A percentile compares a stretch with the other conserved stretches of the same genome.
Evolutionary conservation across 2,888 invertebrate genomes (phyloP).

Genomic region (Scaptomyza flava): DNA sequence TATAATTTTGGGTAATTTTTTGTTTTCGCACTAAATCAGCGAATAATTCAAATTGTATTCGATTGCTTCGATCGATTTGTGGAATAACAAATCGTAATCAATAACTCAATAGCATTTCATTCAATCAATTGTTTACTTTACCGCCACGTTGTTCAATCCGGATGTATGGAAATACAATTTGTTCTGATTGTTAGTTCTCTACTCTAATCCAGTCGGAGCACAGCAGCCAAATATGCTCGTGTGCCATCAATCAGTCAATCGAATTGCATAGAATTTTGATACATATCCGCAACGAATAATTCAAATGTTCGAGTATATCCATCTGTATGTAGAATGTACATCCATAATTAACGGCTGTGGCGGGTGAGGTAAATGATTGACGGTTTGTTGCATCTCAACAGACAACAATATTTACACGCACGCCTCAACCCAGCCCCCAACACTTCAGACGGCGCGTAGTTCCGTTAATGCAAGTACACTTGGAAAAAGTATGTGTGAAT

Average conservation of each 20-base stretch:
- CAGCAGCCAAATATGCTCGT: constrained; percentile 4
- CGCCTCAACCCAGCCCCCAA: background rate
- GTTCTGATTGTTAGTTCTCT: background rate
- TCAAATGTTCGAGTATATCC: constrained; percentile 35
- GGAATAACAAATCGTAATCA: constrained; percentile 64
- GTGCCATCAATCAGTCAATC: constrained; percentile 77
- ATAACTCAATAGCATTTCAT: constrained; percentile 45
- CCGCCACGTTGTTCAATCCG: constrained; percentile 25
- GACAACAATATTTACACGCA: constrained; percentile 56
- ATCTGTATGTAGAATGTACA: constrained; percentile 16
- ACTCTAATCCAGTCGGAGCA: background rate
- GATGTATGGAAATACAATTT: constrained; percentile 18
- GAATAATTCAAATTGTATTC: constrained; percentile 20
- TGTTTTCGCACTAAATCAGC: background rate
- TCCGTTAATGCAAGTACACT: constrained; percentile 14
- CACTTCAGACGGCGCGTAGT: background rate
- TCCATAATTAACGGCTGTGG: constrained; percentile 70
- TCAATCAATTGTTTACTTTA: constrained; percentile 46
- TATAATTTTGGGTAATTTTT: background rate
- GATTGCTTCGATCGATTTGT: constrained; percentile 44
- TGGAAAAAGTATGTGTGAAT: background rate
- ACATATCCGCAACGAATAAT: constrained; percentile 71
- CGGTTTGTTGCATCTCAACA: constrained; percentile 60
- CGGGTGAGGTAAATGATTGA: constrained; percentile 77
- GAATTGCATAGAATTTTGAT: constrained; percentile 80